A percentile compares a stretch with the other conserved stretches of the same genome.
Evolutionary conservation across 2,888 invertebrate genomes (phyloP).

Genomic region (Synergus laeviventris): DNA sequence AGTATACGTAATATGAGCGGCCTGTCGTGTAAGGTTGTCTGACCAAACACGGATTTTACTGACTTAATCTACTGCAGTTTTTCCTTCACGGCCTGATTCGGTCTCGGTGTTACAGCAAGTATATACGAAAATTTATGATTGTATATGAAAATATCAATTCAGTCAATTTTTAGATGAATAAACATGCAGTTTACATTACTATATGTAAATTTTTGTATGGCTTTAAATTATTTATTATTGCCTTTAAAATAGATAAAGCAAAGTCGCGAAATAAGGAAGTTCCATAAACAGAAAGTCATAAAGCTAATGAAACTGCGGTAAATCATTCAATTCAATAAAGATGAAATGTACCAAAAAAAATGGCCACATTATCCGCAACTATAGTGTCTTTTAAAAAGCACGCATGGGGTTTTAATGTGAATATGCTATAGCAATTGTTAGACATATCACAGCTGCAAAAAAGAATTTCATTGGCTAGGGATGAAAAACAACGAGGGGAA

Average conservation of each 20-base stretch:
- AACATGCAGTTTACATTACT: too few relatives aligned
- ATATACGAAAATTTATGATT: background rate
- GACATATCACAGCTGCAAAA: background rate
- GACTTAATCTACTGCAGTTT: conserved; percentile 22
- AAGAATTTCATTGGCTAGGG: background rate
- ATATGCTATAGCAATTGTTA: background rate
- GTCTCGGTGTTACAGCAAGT: background rate
- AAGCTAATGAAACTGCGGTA: background rate
- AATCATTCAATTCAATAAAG: background rate
- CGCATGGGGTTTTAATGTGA: background rate
- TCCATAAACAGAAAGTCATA: background rate
- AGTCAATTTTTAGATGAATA: too few relatives aligned
- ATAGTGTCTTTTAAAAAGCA: background rate
- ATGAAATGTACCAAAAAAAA: background rate
- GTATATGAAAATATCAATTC: background rate
- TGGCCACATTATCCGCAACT: background rate
- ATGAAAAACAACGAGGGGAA: conserved; percentile 10
- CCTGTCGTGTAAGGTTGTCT: conserved; percentile 19
- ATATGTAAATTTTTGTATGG: too few relatives aligned
- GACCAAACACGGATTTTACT: conserved; percentile 26
- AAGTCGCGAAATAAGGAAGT: background rate
- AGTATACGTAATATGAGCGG: background rate
- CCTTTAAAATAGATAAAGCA: too few relatives aligned
- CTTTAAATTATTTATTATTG: too few relatives aligned
- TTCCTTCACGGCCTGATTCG: background rate